Evolutionary conservation across 1,140 invertebrate species (phyloP).

Genomic region (Geopemphigus sp.): DNA sequence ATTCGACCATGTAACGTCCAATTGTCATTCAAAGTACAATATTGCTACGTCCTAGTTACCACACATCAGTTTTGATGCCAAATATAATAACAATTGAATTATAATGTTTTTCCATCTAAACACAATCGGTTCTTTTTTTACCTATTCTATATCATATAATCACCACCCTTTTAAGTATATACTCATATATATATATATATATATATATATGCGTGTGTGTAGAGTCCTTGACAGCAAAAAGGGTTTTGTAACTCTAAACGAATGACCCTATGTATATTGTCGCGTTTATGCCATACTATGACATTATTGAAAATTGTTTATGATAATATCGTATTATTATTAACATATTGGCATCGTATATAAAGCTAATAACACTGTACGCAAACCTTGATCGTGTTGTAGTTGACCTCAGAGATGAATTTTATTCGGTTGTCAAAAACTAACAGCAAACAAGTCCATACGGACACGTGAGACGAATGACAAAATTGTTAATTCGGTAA

Average conservation of each 20-base stretch:
- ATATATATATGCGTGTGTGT: not conserved
- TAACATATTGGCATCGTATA: not conserved
- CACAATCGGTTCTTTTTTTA: slow-evolving; percentile 3
- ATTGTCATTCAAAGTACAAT: slow-evolving; percentile 46
- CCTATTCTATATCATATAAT: not conserved
- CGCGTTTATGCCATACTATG: not conserved
- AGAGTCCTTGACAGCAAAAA: slow-evolving; percentile 18
- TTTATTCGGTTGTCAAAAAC: slow-evolving; percentile 32
- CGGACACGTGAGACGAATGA: slow-evolving; percentile 6
- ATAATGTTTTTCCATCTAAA: slow-evolving; percentile 18
- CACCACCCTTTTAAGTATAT: slow-evolving; percentile 14
- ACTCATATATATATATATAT: not conserved
- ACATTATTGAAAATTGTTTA: slow-evolving; percentile 10
- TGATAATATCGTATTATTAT: not conserved
- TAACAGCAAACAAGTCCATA: not conserved
- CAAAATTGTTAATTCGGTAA: not conserved
- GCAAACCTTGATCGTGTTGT: slow-evolving; percentile 17
- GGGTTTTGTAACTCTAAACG: slow-evolving; percentile 20
- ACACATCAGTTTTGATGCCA: slow-evolving; percentile 42
- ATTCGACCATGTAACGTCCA: slow-evolving; percentile 39
- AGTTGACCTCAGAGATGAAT: slow-evolving; percentile 21
- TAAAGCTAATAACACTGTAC: not conserved
- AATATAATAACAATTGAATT: slow-evolving; percentile 47
- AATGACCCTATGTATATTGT: slow-evolving; percentile 2
- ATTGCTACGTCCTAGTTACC: slow-evolving; percentile 38